A percentile compares a stretch with the other conserved stretches of the same genome.
These are phyloP conservation scores for Eristalinus sepulchralis DNA, from an alignment of 2,888 invertebrate genomes.

Conservation along the genomic window DNA sequence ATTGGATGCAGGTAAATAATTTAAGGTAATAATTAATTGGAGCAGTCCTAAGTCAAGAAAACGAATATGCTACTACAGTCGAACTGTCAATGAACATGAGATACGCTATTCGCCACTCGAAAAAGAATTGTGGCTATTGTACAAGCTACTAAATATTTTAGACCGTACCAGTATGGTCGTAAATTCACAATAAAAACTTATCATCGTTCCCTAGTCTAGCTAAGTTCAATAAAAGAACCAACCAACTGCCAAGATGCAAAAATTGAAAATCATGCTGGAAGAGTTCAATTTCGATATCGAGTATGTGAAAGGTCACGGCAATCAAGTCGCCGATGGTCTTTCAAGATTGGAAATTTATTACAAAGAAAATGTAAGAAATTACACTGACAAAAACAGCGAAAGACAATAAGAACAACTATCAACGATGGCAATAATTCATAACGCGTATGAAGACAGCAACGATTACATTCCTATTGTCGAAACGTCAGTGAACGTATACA, in stretches of 20 bases:
- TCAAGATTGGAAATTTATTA: conserved; percentile 32
- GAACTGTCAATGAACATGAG: conserved; percentile 22
- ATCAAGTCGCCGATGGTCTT: conserved; percentile 37
- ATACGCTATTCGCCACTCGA: conserved; percentile 1
- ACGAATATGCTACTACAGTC: conserved; percentile 14
- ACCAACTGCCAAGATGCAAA: conserved; percentile 75
- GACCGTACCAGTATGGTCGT: too few species aligned
- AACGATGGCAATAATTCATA: conserved; percentile 18
- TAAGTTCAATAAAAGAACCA: conserved; percentile 78
- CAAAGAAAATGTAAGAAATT: conserved; percentile 4
- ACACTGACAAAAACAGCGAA: background rate
- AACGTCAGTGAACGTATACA: too few species aligned
- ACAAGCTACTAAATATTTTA: too few species aligned
- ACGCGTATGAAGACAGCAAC: too few species aligned
- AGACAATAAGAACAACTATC: conserved; percentile 2
- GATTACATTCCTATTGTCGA: too few species aligned
- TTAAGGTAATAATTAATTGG: conserved; percentile 13
- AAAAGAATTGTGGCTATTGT: too few species aligned
- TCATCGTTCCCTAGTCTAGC: conserved; percentile 72
- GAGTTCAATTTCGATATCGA: conserved; percentile 11
- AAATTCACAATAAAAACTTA: conserved; percentile 19
- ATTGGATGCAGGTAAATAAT: too few species aligned
- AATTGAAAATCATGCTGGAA: conserved; percentile 74
- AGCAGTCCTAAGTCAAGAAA: background rate
- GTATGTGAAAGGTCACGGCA: conserved; percentile 61